phyloP scores from a whole-genome alignment of 2,888 invertebrate species.

The Charanyca ferruginea region DNA sequence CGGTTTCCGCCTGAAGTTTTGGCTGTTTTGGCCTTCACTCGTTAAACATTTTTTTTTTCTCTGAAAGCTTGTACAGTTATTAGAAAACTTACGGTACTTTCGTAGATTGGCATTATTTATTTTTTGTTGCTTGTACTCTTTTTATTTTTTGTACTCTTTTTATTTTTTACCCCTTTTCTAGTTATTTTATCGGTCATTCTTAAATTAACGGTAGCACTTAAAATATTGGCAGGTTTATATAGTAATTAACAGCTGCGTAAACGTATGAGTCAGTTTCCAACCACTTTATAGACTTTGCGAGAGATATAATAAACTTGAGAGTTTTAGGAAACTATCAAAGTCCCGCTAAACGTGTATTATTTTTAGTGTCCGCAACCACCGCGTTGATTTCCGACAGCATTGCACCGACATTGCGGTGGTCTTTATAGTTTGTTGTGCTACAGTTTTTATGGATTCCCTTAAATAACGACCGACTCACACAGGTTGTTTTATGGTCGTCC shows the following conservation, averaged over 20 bases:
- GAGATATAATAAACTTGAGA: constrained; percentile 31
- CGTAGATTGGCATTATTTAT: constrained; percentile 39
- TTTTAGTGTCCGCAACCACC: constrained; percentile 81
- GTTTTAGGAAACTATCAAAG: constrained; percentile 51
- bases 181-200: constrained; percentile 17
- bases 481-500: constrained; percentile 78
- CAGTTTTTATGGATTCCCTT: constrained; percentile 83
- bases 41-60: constrained; percentile 24
- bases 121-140: constrained; percentile 36
- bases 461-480: constrained; percentile 82
- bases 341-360: constrained; percentile 68
- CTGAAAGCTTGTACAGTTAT: constrained; percentile 44
- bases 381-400: constrained; percentile 76
- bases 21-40: constrained; percentile 37
- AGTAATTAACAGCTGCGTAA: neutral
- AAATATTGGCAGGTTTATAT: constrained; percentile 17
- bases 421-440: constrained; percentile 83
- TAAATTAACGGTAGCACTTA: constrained; percentile 27
- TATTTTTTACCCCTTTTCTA: constrained; percentile 43
- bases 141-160: constrained; percentile 27
- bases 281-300: constrained; percentile 30
- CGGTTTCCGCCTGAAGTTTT: constrained; percentile 21
- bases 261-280: neutral
- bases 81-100: constrained; percentile 43
- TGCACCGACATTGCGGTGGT: constrained; percentile 85